phyloP scores from a whole-genome alignment of 2,113 vertebrate species.

The Varanus salvator region DNA sequence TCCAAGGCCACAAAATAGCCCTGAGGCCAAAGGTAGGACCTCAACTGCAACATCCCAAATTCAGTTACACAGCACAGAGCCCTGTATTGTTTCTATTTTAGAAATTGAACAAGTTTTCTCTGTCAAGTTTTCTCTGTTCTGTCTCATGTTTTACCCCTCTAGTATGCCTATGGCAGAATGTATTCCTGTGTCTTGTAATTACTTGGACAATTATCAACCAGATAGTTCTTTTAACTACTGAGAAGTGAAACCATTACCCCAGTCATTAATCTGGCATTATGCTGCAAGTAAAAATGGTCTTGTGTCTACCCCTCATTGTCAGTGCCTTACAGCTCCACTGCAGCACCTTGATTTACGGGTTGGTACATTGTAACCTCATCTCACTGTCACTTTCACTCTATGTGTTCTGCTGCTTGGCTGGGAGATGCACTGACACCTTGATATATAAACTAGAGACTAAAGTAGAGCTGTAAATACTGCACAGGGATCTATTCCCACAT shows the following conservation, averaged over 20 bases:
- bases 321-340: constrained; percentile 54
- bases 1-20: neutral
- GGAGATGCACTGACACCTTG: constrained; percentile 65
- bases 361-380: constrained; percentile 48
- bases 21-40: neutral
- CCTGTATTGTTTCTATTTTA: neutral
- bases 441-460: constrained; percentile 60
- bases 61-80: neutral
- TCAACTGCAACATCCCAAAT: neutral
- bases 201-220: constrained; percentile 52
- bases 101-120: neutral
- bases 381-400: constrained; percentile 63
- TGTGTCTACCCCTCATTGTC: constrained; percentile 68
- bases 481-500: constrained; percentile 32
- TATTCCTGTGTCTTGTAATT: neutral
- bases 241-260: constrained; percentile 44
- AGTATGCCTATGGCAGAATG: neutral
- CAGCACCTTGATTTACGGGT: constrained; percentile 60
- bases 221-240: constrained; percentile 37
- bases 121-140: neutral
- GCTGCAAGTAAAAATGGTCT: constrained; percentile 66
- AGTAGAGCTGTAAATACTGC: constrained; percentile 58
- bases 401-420: constrained; percentile 65
- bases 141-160: neutral
- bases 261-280: constrained; percentile 57